Evolutionary conservation across 2,113 vertebrate genomes (phyloP).

Genomic region (Bettongia penicillata): DNA sequence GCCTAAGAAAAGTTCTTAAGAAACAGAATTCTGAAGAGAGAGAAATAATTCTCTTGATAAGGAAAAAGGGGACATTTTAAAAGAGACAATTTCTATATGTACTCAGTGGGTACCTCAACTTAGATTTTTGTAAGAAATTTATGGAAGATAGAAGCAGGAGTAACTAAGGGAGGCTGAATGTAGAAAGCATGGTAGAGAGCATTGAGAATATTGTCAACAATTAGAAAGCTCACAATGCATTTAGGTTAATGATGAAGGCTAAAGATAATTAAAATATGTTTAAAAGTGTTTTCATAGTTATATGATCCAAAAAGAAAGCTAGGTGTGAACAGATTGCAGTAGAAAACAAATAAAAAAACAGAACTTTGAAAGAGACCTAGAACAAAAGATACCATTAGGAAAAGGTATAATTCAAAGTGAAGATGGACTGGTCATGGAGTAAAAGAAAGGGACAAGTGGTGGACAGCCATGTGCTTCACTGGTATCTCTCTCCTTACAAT

Average conservation of each 20-base stretch:
- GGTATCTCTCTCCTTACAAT: neutral
- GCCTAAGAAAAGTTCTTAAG: neutral
- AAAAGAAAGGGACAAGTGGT: neutral
- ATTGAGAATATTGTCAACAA: neutral
- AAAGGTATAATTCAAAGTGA: neutral
- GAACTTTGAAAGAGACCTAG: neutral
- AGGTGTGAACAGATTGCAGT: neutral
- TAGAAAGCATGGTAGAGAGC: neutral
- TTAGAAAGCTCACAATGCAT: neutral
- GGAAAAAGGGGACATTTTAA: neutral
- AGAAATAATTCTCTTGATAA: neutral
- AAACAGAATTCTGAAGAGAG: neutral
- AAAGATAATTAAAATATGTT: neutral
- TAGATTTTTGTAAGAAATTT: neutral
- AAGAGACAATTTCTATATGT: neutral
- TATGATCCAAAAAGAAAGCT: neutral
- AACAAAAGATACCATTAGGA: neutral
- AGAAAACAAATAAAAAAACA: too few species aligned
- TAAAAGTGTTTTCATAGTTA: neutral
- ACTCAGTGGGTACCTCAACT: neutral
- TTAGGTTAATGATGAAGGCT: neutral
- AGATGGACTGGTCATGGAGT: neutral
- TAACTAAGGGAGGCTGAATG: too few species aligned
- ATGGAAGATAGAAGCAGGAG: too few species aligned
- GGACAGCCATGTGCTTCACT: neutral